Conservation (phyloP, 2,113 vertebrate species). For the Jaculus jaculus region DNA sequence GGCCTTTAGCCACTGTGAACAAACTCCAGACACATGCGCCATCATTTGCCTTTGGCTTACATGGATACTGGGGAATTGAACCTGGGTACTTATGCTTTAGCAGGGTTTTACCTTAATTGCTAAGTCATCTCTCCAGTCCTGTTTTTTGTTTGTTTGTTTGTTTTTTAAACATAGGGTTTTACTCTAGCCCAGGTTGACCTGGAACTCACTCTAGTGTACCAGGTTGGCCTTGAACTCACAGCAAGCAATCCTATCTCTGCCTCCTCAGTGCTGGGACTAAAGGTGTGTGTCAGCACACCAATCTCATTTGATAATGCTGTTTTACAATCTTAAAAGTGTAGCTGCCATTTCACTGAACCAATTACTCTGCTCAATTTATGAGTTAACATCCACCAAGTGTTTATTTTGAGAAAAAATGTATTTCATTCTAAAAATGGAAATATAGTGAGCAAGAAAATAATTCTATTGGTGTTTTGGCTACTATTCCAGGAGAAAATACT, state of each 20-base stretch:
- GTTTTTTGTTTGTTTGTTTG: too few species aligned
- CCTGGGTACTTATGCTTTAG: too few species aligned
- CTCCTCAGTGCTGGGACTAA: not conserved
- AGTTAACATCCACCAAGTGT: conserved; percentile 6
- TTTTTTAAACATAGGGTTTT: not conserved
- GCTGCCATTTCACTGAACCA: conserved; percentile 7
- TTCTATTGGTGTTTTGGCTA: not conserved
- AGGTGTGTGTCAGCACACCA: not conserved
- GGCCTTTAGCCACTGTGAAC: too few species aligned
- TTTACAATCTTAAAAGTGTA: conserved; percentile 40
- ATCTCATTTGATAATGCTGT: not conserved
- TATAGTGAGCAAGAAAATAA: conserved; percentile 24
- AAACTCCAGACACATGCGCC: too few species aligned
- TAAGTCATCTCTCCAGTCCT: too few species aligned
- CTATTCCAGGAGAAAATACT: conserved; percentile 10
- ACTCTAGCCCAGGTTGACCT: too few species aligned
- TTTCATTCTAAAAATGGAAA: conserved; percentile 31
- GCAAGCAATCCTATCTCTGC: too few species aligned
- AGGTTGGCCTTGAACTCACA: not conserved
- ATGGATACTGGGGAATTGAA: too few species aligned
- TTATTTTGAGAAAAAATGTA: conserved; percentile 16
- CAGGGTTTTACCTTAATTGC: too few species aligned
- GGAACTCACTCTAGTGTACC: too few species aligned
- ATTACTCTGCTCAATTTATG: not conserved
- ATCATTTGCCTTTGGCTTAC: too few species aligned